Evolutionary conservation across 2,888 invertebrate species (phyloP), one percentile per base, ranked within the genome.

Genomic region (Helobdella robusta): DNA sequence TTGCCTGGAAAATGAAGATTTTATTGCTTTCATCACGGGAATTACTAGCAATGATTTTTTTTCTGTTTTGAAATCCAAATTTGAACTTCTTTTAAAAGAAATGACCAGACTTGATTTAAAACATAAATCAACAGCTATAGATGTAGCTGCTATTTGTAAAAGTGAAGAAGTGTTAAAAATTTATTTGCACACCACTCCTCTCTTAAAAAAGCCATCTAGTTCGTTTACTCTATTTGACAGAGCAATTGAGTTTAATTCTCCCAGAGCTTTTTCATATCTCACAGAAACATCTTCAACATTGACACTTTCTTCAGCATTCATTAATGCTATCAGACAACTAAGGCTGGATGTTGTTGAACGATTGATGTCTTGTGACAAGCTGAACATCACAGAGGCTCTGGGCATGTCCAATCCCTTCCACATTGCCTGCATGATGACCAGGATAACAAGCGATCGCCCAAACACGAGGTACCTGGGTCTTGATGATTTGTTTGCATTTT

Each of bases 341-440:
- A 70, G 71, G 36, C 70, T 74, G 0, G 73, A 75, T 40, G 76
- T 74, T 67, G 66, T 77, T 11, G 72, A 74, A 59, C 68, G 73
- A 35, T 66, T 77, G 8, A 67, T 77, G 23, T 64, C 72, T 4
- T 66, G 70, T n/a, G 69, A 69, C 11, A 30, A 2, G 20, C 67
- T 73, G 6, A 70, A 73, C 23, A 36, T 71, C 2, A 69, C 69
- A 4, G 59, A 68, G 23, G 68, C 74, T 23, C 73, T 75, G 48
- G 71, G 73, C 56, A 74, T 74, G 2, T 73, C 75, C 73, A 76
- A 76, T 66, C 69, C 75, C 4, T 77, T 72, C 66, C 77, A 77
- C 66, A 73, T 76, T 6, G 65, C 76, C 18, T 76, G 71, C 67
- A 72, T 74, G 1, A 25, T 18, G 28, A 2, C 61, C 1, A 15